phyloP scores from a whole-genome alignment of 2,113 vertebrate species.

The Spea bombifrons region DNA sequence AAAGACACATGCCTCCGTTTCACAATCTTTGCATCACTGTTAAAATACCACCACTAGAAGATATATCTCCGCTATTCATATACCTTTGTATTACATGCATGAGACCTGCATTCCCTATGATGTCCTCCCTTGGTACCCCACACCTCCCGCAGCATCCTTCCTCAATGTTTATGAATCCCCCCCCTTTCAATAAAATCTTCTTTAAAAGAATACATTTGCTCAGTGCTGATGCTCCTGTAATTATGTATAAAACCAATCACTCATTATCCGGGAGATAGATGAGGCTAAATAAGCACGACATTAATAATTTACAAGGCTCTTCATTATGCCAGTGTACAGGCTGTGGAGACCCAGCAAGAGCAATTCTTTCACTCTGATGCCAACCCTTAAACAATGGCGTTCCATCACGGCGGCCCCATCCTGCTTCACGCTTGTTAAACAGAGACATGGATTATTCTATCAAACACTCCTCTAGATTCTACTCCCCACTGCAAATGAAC shows the following conservation, averaged over 20 bases:
- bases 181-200: constrained; percentile 60
- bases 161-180: constrained; percentile 13
- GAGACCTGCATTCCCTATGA: neutral
- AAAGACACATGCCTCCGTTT: no score
- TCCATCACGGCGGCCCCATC: constrained; percentile 87
- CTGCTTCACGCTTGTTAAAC: constrained; percentile 98
- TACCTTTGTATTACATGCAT: neutral
- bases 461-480: constrained; percentile 92
- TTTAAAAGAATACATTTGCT: constrained; percentile 80
- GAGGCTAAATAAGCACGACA: constrained; percentile 99
- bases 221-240: constrained; percentile 95
- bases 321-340: constrained; percentile 99
- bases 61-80: no score
- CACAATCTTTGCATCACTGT: no score
- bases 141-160: neutral
- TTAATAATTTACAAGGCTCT: constrained; percentile 99
- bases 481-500: constrained; percentile 72
- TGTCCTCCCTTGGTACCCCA: constrained; percentile 10
- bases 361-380: constrained; percentile 95
- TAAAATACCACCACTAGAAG: no score
- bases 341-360: constrained; percentile 82
- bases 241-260: constrained; percentile 98
- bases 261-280: constrained; percentile 99
- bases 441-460: constrained; percentile 98
- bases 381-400: constrained; percentile 95